These are phyloP conservation scores for Pelobates fuscus DNA, from an alignment of 2,113 vertebrate species.

Conservation along the genomic window DNA sequence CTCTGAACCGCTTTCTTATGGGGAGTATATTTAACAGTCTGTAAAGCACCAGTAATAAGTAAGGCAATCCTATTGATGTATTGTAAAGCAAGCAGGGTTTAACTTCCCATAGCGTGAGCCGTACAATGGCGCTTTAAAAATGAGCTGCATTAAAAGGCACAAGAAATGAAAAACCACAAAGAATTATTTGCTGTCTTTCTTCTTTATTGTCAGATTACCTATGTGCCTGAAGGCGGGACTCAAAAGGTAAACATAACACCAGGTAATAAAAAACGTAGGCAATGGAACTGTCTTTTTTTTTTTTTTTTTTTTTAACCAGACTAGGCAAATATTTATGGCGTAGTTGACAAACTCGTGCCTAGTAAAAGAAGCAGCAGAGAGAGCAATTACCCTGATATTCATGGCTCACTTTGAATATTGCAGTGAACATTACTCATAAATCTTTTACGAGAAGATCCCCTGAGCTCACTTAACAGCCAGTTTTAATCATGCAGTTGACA, in stretches of 20 bases:
- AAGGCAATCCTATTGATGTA: conserved; percentile 15
- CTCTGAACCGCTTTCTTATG: not conserved
- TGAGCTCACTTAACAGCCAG: conserved; percentile 86
- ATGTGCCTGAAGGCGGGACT: conserved; percentile 73
- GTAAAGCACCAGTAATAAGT: conserved; percentile 7
- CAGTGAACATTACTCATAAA: conserved; percentile 89
- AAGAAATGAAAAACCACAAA: conserved; percentile 41
- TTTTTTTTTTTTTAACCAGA: conserved; percentile 77
- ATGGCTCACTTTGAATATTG: conserved; percentile 86
- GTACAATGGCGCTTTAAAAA: conserved; percentile 25
- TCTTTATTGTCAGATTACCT: conserved; percentile 63
- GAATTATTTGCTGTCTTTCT: conserved; percentile 46
- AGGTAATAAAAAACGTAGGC: conserved; percentile 84
- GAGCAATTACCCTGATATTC: conserved; percentile 87
- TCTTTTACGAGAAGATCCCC: conserved; percentile 86
- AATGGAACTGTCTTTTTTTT: conserved; percentile 80
- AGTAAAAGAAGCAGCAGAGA: conserved; percentile 85
- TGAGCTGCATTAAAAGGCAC: conserved; percentile 11
- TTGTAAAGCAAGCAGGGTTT: conserved; percentile 8
- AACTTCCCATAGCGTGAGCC: conserved; percentile 13
- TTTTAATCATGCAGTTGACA: conserved; percentile 89
- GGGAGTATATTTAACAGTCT: conserved; percentile 3
- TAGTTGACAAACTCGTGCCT: conserved; percentile 87
- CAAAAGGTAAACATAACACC: conserved; percentile 85
- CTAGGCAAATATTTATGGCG: conserved; percentile 89